Percentiles rank a stretch among this genome's conserved stretches.
Evolutionary conservation across 2,888 invertebrate species (phyloP).

Genomic region (Epsilonema sp.): DNA sequence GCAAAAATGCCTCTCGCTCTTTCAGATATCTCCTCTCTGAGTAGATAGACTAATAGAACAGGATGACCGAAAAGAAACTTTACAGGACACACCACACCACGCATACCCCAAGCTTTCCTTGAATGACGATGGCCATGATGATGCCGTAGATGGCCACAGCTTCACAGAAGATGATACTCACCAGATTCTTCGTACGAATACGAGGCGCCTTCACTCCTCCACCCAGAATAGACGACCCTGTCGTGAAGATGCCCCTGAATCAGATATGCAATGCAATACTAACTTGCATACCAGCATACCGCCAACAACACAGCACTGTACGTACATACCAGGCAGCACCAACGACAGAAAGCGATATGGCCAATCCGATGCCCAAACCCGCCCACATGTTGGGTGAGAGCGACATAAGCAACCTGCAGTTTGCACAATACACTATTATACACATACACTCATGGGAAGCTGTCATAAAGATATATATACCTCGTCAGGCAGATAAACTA

Average conservation of each 20-base stretch:
- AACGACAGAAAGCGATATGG: conserved; percentile 82
- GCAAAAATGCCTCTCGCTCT: too few species aligned
- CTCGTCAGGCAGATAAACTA: too few species aligned
- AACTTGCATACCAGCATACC: too few species aligned
- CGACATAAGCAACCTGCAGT: conserved; percentile 61
- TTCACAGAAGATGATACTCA: conserved; percentile 98
- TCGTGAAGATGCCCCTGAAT: conserved; percentile 73
- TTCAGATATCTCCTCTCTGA: too few species aligned
- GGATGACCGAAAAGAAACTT: too few species aligned
- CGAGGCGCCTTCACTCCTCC: conserved; percentile 94
- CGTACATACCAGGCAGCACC: conserved; percentile 70
- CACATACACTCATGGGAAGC: too few species aligned
- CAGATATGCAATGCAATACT: not conserved
- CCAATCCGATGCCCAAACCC: conserved; percentile 69
- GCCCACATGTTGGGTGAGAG: conserved; percentile 94
- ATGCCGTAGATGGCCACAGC: conserved; percentile 98
- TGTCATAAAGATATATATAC: too few species aligned
- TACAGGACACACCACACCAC: too few species aligned
- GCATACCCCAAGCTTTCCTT: conserved; percentile 21
- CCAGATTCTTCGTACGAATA: conserved; percentile 96
- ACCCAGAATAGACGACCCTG: conserved; percentile 84
- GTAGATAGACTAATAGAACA: too few species aligned
- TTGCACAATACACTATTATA: too few species aligned
- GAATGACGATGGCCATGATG: conserved; percentile 85
- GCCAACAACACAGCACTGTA: too few species aligned